Evolutionary conservation across 2,888 invertebrate genomes (phyloP), one percentile per base, ranked within the genome.

Genomic region (Sacculina carcini): DNA sequence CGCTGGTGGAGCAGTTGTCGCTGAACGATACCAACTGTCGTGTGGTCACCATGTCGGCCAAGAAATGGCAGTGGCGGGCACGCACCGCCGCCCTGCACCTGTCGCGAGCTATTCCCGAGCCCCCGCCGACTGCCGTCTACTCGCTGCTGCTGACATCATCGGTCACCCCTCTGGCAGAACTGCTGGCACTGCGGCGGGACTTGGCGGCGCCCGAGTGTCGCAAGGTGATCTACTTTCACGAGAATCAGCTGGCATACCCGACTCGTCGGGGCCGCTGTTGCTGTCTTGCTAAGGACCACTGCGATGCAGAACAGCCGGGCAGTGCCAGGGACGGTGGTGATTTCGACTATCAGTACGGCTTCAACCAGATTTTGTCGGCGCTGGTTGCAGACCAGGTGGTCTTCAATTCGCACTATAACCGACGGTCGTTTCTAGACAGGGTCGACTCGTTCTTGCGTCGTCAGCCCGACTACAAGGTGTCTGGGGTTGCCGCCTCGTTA

Each of bases 51-150:
- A 64, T 79, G 61, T 67, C 74, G 2, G 75, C 75, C 7, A 79
- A 77, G 60, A 80, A 80, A 62, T 81, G 79, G 79, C 79, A 77
- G 58, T 81, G 79, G 80, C 65, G 76, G 52, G 77, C 79, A 0
- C 64, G 79, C 47, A 76, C 76, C 16, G 71, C 76, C 21, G 75
- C 78, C 0, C 63, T 80, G 2, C 69, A 73, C 58, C 67, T 79
- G 55, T 70, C 73, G 2, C 70, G 73, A 59, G 62, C 64, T 19
- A 74, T 80, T 53, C 75, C 77, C 1, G 58, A 59, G 23, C 23
- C 2, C 23, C 23, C 21, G 23, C 14, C 26, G 24, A 16, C 39
- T 2, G 19, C 19, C 7, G 4, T 26, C 14, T 26, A 7, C 63
- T 71, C 71, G 57, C 66, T 71, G 39, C 59, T 81, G 29, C 76